These are phyloP conservation scores for Tadarida brasiliensis DNA, from an alignment of 2,797 vertebrate species.

Conservation along the genomic window DNA sequence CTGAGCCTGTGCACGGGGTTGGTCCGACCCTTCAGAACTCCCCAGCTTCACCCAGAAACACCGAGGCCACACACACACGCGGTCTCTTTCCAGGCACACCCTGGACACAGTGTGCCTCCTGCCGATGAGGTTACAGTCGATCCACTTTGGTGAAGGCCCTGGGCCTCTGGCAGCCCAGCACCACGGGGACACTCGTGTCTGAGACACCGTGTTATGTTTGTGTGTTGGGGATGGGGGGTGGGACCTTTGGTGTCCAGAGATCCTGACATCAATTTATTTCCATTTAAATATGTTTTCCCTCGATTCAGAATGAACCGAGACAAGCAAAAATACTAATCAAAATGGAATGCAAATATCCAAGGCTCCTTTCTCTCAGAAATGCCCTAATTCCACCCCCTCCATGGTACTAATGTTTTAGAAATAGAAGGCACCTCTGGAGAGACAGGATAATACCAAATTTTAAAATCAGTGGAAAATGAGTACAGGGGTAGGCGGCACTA, in stretches of 20 bases:
- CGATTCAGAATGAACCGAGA: not conserved
- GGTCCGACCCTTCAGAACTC: not conserved
- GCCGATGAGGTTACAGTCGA: not conserved
- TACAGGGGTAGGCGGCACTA: conserved; percentile 70
- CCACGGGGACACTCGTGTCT: not conserved
- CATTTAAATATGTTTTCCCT: conserved; percentile 52
- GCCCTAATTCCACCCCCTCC: conserved; percentile 47
- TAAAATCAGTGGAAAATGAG: conserved; percentile 76
- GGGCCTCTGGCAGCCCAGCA: not conserved
- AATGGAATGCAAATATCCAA: conserved; percentile 53
- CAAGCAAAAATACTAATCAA: conserved; percentile 55
- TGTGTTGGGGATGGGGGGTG: not conserved
- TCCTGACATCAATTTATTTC: conserved; percentile 10
- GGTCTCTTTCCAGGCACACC: not conserved
- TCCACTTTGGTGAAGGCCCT: not conserved
- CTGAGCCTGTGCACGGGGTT: not conserved
- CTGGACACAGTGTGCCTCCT: not conserved
- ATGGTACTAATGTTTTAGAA: conserved; percentile 75
- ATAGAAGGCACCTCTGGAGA: conserved; percentile 72
- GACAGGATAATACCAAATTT: conserved; percentile 71
- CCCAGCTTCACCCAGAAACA: not conserved
- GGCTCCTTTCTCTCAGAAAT: conserved; percentile 63
- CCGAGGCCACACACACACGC: fast-evolving
- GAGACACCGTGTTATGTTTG: not conserved
- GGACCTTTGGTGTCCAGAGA: conserved; percentile 1